Percentiles rank a stretch among this genome's conserved stretches.
Conservation (phyloP, 2,888 invertebrate species). For the Agrotis clavis region DNA sequence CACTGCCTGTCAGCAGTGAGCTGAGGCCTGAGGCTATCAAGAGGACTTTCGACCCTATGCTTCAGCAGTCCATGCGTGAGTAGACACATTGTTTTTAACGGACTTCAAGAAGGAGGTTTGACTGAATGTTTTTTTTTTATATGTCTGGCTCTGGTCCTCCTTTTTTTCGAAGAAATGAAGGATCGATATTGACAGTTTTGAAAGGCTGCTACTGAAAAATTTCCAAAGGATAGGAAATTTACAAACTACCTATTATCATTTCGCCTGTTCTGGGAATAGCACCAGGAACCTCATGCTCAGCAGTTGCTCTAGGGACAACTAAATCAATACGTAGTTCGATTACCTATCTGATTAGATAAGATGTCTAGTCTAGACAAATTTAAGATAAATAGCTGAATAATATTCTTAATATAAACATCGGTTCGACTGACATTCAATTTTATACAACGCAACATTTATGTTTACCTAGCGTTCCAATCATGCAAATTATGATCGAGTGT, state of each 20-base stretch:
- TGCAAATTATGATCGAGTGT: background rate
- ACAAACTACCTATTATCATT: too few relatives aligned
- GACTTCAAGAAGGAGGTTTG: too few relatives aligned
- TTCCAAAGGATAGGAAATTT: too few relatives aligned
- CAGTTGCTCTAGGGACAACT: too few relatives aligned
- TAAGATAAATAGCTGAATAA: background rate
- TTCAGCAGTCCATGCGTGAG: conserved; percentile 87
- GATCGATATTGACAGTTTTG: too few relatives aligned
- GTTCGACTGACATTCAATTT: background rate
- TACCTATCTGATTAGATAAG: background rate
- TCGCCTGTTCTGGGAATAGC: too few relatives aligned
- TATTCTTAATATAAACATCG: background rate
- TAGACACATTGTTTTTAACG: conserved; percentile 15
- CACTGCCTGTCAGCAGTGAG: conserved; percentile 79
- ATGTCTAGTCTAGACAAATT: background rate
- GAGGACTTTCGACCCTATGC: conserved; percentile 85
- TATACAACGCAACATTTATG: background rate
- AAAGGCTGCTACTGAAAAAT: too few relatives aligned
- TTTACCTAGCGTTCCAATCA: background rate
- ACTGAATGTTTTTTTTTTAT: too few relatives aligned
- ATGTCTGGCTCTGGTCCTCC: too few relatives aligned
- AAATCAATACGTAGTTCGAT: background rate
- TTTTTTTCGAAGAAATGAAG: too few relatives aligned
- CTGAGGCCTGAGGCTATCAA: conserved; percentile 84
- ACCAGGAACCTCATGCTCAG: too few relatives aligned